phyloP scores from a whole-genome alignment of 2,888 invertebrate species.

The Zele albiditarsus region DNA sequence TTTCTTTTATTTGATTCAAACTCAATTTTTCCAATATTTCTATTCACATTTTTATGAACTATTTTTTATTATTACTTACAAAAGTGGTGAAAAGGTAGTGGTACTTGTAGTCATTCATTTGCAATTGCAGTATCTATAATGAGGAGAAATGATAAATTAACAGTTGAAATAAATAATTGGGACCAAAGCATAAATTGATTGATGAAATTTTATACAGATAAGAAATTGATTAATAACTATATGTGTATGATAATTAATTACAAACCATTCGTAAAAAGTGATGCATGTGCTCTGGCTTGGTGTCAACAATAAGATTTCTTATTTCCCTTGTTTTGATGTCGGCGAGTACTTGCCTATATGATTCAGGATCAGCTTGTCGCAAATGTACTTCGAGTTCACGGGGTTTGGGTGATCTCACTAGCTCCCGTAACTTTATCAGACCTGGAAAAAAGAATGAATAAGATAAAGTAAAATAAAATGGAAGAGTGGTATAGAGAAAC shows the following conservation, averaged over 20 bases:
- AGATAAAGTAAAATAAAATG: neutral
- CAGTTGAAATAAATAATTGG: neutral
- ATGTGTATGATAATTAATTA: conserved; percentile 45
- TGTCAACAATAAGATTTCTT: conserved; percentile 85
- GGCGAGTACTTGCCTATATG: conserved; percentile 80
- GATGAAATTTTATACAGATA: neutral
- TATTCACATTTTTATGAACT: neutral
- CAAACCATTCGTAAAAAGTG: conserved; percentile 84
- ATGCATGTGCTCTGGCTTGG: conserved; percentile 81
- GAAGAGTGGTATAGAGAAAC: neutral
- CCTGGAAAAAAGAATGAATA: conserved; percentile 72
- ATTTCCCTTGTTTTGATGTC: conserved; percentile 86
- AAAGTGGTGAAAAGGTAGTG: conserved; percentile 95
- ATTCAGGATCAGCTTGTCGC: conserved; percentile 79
- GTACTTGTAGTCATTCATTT: conserved; percentile 96
- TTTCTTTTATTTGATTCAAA: neutral
- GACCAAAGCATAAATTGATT: neutral
- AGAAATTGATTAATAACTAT: neutral
- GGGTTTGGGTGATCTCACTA: conserved; percentile 79
- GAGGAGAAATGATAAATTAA: neutral
- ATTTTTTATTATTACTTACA: conserved; percentile 30
- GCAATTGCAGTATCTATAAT: conserved; percentile 81
- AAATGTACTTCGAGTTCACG: conserved; percentile 80
- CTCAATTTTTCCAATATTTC: conserved; percentile 1
- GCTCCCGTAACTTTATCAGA: conserved; percentile 81